Evolutionary conservation across 2,888 invertebrate genomes (phyloP), one percentile per base, ranked within the genome.

Genomic region (Zygaena filipendulae): DNA sequence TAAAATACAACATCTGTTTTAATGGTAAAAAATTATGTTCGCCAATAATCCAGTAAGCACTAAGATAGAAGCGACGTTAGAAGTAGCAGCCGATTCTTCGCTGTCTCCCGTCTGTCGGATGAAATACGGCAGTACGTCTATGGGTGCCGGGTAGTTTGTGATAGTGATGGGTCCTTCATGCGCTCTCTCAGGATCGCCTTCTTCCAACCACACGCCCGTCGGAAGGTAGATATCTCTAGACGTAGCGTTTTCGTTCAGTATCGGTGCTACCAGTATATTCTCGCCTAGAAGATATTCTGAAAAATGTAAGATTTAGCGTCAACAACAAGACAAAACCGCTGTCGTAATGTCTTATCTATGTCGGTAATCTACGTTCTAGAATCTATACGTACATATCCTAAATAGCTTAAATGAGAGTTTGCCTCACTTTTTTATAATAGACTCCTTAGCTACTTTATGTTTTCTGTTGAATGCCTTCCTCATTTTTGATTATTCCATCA

Each of bases 281-380:
- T 91, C 88, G 3, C 92, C 94, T 6, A 95, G 75, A 11, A 93
- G 70, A 52, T 84, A 95, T 62, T 92, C 92, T 92, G 71, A 6
- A 74, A 56, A 3, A 25, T 6, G 8, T 12, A 9, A 13, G 5
- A n/a, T n/a, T n/a, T n/a, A n/a, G n/a, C n/a, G 14, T 8, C 8
- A 20, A 12, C 23, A n/a, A n/a, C n/a, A n/a, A n/a, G n/a, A n/a
- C n/a, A n/a, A n/a, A n/a, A n/a, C n/a, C n/a, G n/a, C n/a, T n/a
- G n/a, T n/a, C n/a, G n/a, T n/a, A n/a, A n/a, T n/a, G n/a, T n/a
- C n/a, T n/a, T n/a, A n/a, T n/a, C n/a, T n/a, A n/a, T n/a, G n/a
- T n/a, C n/a, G n/a, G n/a, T n/a, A n/a, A n/a, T n/a, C n/a, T n/a
- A n/a, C n/a, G n/a, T n/a, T n/a, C n/a, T n/a, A n/a, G n/a, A n/a